These are phyloP conservation scores for Microtus oregoni DNA, from an alignment of 2,113 vertebrate species.

Conservation along the genomic window DNA sequence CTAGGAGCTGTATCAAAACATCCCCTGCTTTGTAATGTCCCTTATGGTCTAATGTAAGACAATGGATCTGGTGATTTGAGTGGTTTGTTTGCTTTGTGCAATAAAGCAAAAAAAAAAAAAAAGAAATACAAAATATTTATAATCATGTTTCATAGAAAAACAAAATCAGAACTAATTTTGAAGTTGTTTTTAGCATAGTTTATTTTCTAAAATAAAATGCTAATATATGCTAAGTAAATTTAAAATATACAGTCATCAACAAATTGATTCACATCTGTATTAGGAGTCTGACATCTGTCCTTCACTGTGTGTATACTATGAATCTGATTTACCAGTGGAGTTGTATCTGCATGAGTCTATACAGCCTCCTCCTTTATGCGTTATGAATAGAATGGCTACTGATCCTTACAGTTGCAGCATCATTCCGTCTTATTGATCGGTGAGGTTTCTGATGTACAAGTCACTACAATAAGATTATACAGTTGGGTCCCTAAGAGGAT, in stretches of 20 bases:
- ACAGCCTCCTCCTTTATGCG: background rate
- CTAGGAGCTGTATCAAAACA: too few species aligned
- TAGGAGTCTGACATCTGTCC: background rate
- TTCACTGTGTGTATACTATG: background rate
- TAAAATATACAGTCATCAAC: background rate
- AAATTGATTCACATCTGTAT: background rate
- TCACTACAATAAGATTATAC: background rate
- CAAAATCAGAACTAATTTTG: background rate
- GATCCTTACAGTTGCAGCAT: background rate
- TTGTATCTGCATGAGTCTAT: too few species aligned
- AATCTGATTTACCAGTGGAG: background rate
- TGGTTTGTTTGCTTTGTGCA: too few species aligned
- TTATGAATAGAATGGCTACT: background rate
- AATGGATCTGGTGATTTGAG: too few species aligned
- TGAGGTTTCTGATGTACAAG: background rate
- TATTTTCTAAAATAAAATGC: background rate
- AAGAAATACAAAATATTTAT: background rate
- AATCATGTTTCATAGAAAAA: background rate
- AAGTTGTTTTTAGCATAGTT: background rate
- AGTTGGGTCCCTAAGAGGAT: slow-evolving; percentile 6
- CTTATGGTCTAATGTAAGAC: too few species aligned
- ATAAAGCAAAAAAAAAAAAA: too few species aligned
- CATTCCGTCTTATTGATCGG: background rate
- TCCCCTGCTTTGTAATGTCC: too few species aligned
- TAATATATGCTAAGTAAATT: background rate